Percentiles rank a stretch among this genome's conserved stretches.
These are phyloP conservation scores for Hestina assimilis DNA, from an alignment of 1,140 invertebrate species.

Conservation along the genomic window DNA sequence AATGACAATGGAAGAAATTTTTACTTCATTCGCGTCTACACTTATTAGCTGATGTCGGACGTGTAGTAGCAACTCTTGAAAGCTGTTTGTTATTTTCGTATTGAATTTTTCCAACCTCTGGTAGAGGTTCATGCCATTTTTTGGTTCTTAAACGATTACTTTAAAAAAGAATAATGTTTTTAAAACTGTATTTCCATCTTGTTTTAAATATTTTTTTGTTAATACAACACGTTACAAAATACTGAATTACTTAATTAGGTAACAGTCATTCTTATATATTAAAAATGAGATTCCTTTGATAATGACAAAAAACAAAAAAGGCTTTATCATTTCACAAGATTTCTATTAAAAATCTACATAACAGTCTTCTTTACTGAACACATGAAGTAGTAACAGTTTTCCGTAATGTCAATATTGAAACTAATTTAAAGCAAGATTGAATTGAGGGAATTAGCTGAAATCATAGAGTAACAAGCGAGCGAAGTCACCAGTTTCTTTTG, in stretches of 20 bases:
- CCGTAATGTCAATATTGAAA: no score
- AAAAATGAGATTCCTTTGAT: no score
- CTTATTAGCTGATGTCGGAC: conserved; percentile 58
- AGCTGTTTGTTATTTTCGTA: conserved; percentile 30
- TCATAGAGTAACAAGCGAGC: conserved; percentile 26
- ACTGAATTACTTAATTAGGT: no score
- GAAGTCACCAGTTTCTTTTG: conserved; percentile 48
- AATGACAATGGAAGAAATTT: conserved; percentile 73
- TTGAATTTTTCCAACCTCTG: conserved; percentile 21
- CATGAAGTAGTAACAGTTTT: no score
- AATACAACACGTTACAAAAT: no score
- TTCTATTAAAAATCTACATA: no score
- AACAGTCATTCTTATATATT: no score
- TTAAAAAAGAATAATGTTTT: conserved; percentile 17
- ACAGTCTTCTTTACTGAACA: no score
- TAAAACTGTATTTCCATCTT: not conserved
- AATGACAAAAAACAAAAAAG: no score
- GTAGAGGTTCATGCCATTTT: conserved; percentile 6
- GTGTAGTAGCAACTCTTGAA: conserved; percentile 32
- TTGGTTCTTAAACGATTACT: conserved; percentile 19
- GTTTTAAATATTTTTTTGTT: not conserved
- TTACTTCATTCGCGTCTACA: conserved; percentile 64
- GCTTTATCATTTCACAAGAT: no score
- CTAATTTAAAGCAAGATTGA: not conserved
- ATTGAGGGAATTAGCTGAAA: conserved; percentile 21